Evolutionary conservation across 2,797 vertebrate genomes (phyloP).

Genomic region (Sebastes minor): DNA sequence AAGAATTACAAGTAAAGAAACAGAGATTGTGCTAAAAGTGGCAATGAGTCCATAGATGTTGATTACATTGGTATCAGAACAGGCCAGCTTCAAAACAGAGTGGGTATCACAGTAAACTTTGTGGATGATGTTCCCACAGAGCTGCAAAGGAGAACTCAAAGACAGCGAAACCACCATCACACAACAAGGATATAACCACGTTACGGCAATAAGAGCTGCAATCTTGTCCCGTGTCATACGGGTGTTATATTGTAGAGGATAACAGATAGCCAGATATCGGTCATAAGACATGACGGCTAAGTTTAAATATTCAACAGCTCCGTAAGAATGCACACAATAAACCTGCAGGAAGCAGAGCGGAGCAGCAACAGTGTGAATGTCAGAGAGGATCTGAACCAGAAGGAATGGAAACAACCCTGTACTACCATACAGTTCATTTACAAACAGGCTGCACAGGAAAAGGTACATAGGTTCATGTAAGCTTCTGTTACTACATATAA

Average conservation of each 20-base stretch:
- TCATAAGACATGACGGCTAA: constrained; percentile 48
- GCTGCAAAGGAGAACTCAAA: neutral
- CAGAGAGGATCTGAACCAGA: constrained; percentile 6
- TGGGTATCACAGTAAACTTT: neutral
- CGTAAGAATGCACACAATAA: neutral
- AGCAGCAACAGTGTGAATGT: neutral
- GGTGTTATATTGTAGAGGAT: constrained; percentile 28
- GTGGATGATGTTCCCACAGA: neutral
- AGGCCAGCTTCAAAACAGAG: constrained; percentile 7
- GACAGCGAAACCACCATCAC: neutral
- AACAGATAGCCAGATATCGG: constrained; percentile 41
- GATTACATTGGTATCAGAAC: neutral
- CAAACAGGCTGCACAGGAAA: constrained; percentile 30
- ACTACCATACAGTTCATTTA: constrained; percentile 30
- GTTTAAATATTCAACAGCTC: neutral
- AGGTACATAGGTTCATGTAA: constrained; percentile 14
- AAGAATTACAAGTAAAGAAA: neutral
- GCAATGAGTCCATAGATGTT: neutral
- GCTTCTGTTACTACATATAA: constrained; percentile 22
- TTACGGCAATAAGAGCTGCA: neutral
- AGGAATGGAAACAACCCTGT: constrained; percentile 27
- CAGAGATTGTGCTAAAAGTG: neutral
- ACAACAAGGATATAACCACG: neutral
- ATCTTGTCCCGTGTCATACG: neutral
- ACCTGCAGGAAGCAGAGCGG: constrained; percentile 14